phyloP scores from a whole-genome alignment of 2,113 vertebrate genomes.

The Sterrhoptilus dennistouni region DNA sequence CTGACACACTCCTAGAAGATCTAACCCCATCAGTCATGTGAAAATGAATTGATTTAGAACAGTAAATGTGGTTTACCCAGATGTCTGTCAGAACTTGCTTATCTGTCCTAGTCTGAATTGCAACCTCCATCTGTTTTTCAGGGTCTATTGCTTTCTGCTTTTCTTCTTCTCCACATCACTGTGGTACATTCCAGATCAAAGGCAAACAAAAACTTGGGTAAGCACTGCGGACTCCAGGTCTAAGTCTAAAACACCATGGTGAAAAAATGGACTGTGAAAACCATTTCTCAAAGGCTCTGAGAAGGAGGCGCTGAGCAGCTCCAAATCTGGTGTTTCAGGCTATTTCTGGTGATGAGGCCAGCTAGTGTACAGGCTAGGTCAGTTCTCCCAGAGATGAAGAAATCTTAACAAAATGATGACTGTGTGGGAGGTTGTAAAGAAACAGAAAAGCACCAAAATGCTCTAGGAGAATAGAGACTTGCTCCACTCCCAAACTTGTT shows the following conservation, averaged over 20 bases:
- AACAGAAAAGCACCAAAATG: neutral
- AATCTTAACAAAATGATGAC: neutral
- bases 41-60: neutral
- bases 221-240: neutral
- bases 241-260: neutral
- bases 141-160: neutral
- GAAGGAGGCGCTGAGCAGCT: neutral
- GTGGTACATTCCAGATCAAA: neutral
- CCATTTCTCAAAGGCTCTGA: neutral
- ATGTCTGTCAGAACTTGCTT: neutral
- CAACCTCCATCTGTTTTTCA: neutral
- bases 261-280: neutral
- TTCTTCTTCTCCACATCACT: neutral
- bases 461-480: neutral
- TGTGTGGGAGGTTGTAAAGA: neutral
- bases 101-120: neutral
- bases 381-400: neutral
- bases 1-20: neutral
- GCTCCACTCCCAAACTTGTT: neutral
- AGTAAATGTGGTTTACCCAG: neutral
- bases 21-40: neutral
- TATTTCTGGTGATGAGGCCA: neutral
- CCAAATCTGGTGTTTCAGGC: neutral
- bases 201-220: neutral
- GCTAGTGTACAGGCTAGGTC: neutral